These are phyloP conservation scores for Ispidina lecontei DNA, from an alignment of 2,797 vertebrate species.

Conservation along the genomic window DNA sequence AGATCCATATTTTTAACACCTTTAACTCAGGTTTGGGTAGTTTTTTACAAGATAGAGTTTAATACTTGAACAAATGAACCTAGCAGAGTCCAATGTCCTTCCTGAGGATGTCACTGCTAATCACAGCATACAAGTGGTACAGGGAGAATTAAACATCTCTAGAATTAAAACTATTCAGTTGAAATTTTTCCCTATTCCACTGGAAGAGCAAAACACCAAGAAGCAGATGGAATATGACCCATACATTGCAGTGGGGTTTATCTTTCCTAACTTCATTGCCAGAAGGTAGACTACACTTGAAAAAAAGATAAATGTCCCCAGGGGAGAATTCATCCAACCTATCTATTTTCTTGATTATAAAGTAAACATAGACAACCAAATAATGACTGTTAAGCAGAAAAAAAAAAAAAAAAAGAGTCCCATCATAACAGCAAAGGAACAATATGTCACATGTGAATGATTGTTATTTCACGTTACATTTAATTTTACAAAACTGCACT, in stretches of 20 bases:
- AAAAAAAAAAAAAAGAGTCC: not conserved
- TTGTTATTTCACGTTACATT: not conserved
- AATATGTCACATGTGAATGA: not conserved
- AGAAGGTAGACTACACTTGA: not conserved
- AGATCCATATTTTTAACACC: not conserved
- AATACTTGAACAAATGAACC: not conserved
- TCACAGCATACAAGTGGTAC: not conserved
- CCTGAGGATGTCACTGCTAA: not conserved
- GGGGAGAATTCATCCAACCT: not conserved
- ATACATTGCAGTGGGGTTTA: not conserved
- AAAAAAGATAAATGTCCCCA: not conserved
- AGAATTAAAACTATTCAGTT: not conserved
- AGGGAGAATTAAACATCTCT: not conserved
- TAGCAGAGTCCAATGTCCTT: not conserved
- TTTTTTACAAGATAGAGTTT: not conserved
- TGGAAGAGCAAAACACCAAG: not conserved
- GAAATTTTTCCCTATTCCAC: not conserved
- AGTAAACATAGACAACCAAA: not conserved
- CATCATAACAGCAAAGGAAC: not conserved
- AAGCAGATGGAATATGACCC: not conserved
- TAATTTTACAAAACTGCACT: not conserved
- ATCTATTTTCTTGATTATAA: not conserved
- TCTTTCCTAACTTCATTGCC: not conserved
- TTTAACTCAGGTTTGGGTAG: not conserved
- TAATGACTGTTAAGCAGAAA: not conserved